A percentile compares a stretch with the other conserved stretches of the same genome.
phyloP scores from a whole-genome alignment of 2,797 vertebrate genomes.

The Bovichtus variegatus region DNA sequence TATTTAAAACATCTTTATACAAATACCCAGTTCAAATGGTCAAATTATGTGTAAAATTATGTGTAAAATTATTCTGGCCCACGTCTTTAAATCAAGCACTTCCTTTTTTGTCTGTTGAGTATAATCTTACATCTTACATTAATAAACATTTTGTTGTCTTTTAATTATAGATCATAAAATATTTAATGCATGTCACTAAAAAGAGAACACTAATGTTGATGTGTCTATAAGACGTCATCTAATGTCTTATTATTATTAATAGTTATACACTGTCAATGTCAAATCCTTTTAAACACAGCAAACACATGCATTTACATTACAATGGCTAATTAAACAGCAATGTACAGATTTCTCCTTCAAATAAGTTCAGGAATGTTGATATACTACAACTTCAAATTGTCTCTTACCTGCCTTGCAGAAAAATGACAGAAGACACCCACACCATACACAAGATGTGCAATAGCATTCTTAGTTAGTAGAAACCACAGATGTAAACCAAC shows the following conservation, averaged over 20 bases:
- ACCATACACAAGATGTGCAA: slow-evolving; percentile 57
- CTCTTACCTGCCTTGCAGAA: slow-evolving; percentile 81
- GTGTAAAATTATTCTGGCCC: too few species aligned
- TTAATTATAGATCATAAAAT: slow-evolving; percentile 45
- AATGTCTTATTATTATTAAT: not conserved
- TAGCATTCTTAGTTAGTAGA: slow-evolving; percentile 70
- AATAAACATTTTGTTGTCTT: not conserved
- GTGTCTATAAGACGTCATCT: not conserved
- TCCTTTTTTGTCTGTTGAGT: not conserved
- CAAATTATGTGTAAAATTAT: not conserved
- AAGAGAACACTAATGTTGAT: not conserved
- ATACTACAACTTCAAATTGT: not conserved
- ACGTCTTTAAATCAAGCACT: not conserved
- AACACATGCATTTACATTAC: not conserved
- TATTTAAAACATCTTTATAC: not conserved
- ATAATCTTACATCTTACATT: not conserved
- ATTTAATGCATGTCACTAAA: slow-evolving; percentile 47
- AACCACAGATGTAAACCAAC: slow-evolving; percentile 12
- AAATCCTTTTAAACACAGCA: slow-evolving; percentile 3
- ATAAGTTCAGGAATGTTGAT: not conserved
- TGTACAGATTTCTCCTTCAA: not conserved
- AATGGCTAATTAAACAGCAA: not conserved
- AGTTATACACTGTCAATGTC: not conserved
- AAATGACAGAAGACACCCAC: slow-evolving; percentile 69
- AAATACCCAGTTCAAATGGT: not conserved